Conservation (phyloP, 2,113 vertebrate genomes). For the Rhinoptilus africanus region DNA sequence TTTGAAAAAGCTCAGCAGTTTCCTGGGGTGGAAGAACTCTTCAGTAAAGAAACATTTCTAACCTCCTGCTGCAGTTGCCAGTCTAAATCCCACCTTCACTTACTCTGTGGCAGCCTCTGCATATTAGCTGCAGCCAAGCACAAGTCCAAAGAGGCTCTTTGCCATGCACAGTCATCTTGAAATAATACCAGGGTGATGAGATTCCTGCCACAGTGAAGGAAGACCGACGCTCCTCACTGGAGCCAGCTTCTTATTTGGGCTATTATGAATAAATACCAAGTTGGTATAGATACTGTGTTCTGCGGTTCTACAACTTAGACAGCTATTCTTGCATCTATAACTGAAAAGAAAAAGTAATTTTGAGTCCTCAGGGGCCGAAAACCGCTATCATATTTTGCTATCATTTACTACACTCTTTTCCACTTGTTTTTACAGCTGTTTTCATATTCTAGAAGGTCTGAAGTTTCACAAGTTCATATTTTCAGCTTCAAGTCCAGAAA, state of each 20-base stretch:
- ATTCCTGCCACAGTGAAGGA: background rate
- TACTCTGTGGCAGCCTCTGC: background rate
- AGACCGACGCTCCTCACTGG: background rate
- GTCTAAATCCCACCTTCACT: background rate
- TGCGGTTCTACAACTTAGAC: background rate
- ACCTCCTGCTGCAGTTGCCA: background rate
- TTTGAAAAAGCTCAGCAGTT: background rate
- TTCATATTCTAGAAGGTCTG: conserved; percentile 1
- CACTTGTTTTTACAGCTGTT: conserved; percentile 40
- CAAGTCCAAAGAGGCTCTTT: background rate
- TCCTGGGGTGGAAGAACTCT: background rate
- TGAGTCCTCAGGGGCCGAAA: background rate
- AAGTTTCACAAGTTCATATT: conserved; percentile 2
- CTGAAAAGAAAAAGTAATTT: background rate
- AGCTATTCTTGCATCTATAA: background rate
- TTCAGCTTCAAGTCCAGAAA: conserved; percentile 8
- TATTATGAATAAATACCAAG: background rate
- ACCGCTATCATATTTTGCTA: background rate
- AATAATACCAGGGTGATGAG: background rate
- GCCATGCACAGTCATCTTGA: background rate
- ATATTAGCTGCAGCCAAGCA: background rate
- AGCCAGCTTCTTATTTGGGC: background rate
- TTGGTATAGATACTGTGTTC: accelerated
- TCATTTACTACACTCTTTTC: background rate
- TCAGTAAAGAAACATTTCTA: background rate